Percentiles rank a stretch among this genome's conserved stretches.
Evolutionary conservation across 2,113 vertebrate species (phyloP).

Genomic region (Nibea coibor): DNA sequence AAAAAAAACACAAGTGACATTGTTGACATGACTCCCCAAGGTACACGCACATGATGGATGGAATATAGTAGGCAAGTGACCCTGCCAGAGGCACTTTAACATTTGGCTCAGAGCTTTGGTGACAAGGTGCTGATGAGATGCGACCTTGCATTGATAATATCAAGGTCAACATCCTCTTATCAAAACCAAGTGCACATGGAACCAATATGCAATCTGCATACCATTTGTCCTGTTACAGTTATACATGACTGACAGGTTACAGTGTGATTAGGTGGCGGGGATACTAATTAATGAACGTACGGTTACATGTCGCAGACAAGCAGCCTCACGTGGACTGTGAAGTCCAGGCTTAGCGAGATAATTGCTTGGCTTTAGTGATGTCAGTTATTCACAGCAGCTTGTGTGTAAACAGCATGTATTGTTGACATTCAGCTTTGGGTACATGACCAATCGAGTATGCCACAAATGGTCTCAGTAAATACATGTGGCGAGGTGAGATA

Average conservation of each 20-base stretch:
- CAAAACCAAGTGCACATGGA: constrained; percentile 20
- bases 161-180: constrained; percentile 57
- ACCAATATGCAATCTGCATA: constrained; percentile 5
- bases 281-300: background rate
- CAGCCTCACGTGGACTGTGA: background rate
- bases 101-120: constrained; percentile 50
- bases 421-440: constrained; percentile 31
- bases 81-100: constrained; percentile 60
- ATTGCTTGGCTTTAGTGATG: constrained; percentile 35
- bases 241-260: background rate
- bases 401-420: constrained; percentile 34
- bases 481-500: constrained; percentile 29
- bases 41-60: constrained; percentile 51
- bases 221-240: background rate
- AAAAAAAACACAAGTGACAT: background rate
- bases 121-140: constrained; percentile 71
- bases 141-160: constrained; percentile 55
- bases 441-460: constrained; percentile 37
- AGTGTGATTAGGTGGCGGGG: background rate
- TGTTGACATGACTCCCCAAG: constrained; percentile 34
- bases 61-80: constrained; percentile 50
- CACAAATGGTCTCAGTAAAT: constrained; percentile 25
- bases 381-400: constrained; percentile 38
- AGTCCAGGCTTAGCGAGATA: constrained; percentile 30
- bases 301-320: background rate